Evolutionary conservation across 2,888 invertebrate species (phyloP).

Genomic region (Leptinotarsa haldemani): DNA sequence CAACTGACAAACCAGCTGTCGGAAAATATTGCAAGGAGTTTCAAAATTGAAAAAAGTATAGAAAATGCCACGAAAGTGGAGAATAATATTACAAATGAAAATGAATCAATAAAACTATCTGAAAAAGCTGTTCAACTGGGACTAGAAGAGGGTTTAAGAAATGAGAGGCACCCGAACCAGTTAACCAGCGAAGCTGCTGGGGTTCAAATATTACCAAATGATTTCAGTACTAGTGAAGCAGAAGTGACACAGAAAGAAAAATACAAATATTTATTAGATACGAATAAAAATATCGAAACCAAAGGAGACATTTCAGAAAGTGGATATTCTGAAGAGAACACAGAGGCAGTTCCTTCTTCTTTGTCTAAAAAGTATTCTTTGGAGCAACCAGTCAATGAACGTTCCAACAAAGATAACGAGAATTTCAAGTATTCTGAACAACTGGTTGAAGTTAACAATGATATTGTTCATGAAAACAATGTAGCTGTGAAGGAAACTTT

Average conservation of each 20-base stretch:
- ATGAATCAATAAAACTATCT: not conserved
- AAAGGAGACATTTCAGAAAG: not conserved
- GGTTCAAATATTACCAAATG: not conserved
- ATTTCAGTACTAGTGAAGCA: not conserved
- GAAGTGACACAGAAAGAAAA: not conserved
- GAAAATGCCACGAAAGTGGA: not conserved
- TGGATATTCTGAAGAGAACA: not conserved
- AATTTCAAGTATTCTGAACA: not conserved
- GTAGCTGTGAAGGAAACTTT: not conserved
- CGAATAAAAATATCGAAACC: not conserved
- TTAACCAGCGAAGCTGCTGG: not conserved
- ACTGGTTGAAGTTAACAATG: not conserved
- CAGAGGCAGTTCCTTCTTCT: not conserved
- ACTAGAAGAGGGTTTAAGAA: not conserved
- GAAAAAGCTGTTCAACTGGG: not conserved
- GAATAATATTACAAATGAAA: not conserved
- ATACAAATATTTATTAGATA: not conserved
- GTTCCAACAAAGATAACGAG: not conserved
- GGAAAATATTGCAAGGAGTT: slow-evolving; percentile 12
- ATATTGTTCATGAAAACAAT: not conserved
- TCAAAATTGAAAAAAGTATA: slow-evolving; percentile 9
- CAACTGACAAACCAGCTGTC: slow-evolving; percentile 17
- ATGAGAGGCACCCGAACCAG: not conserved
- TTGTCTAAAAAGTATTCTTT: not conserved
- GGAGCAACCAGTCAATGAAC: not conserved